A percentile compares a stretch with the other conserved stretches of the same genome.
These are phyloP conservation scores for Brevipalpus yothersi DNA, from an alignment of 1,140 invertebrate genomes.

Conservation along the genomic window DNA sequence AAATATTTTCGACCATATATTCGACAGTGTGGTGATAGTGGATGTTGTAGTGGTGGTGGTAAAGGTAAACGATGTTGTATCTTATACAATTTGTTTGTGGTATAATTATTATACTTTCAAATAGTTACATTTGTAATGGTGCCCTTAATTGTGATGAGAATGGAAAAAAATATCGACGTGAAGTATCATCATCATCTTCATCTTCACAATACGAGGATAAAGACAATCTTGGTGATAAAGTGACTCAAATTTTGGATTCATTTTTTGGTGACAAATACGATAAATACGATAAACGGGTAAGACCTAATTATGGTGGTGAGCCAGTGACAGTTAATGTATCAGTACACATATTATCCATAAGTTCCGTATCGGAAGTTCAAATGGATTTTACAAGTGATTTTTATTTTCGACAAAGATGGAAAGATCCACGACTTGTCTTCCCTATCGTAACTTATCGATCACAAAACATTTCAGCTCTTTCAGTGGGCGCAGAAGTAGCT, in stretches of 20 bases:
- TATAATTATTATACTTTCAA: too few relatives aligned
- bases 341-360: constrained; percentile 95
- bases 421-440: constrained; percentile 43
- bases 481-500: constrained; percentile 27
- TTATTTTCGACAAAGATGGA: constrained; percentile 97
- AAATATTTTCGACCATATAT: too few relatives aligned
- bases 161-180: background rate
- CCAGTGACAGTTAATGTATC: constrained; percentile 88
- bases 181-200: background rate
- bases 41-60: too few relatives aligned
- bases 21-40: too few relatives aligned
- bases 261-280: constrained; percentile 45
- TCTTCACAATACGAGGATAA: background rate
- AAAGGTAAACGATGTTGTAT: too few relatives aligned
- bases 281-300: constrained; percentile 90
- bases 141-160: background rate
- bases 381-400: constrained; percentile 98
- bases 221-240: constrained; percentile 23
- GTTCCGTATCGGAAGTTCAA: constrained; percentile 93
- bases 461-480: constrained; percentile 20
- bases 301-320: constrained; percentile 60
- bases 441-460: constrained; percentile 10
- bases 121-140: too few relatives aligned
- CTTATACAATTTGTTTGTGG: too few relatives aligned
- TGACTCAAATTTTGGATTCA: constrained; percentile 71